Base-by-base conservation (phyloP, 2,797 vertebrate species). In the Arremon aurantiirostris region DNA sequence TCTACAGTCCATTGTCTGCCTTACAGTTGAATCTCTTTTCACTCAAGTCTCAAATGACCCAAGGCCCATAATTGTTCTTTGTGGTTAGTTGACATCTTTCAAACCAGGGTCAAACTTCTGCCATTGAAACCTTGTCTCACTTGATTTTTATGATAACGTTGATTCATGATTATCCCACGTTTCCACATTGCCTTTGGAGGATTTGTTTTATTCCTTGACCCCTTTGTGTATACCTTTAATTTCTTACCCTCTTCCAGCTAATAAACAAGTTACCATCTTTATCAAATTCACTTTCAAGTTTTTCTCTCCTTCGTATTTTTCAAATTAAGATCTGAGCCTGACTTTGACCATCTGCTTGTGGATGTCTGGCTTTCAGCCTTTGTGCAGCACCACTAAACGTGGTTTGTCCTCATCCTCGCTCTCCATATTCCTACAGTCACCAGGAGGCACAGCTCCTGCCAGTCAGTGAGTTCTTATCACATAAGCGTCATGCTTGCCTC, bases 351-450 rank as follows among this genome's bases (percentile, higher is more conserved):
- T 41, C 18, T 77, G 56, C 79, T 44, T 70, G 14, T 56, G 55
- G 35, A 27, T 84, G 20, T 71, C 24, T 82, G 68, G 52, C 52
- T 77, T 89, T 76, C 41, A 85, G 52, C 28, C 68, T 37, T 44
- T 0, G 0, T 73, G 35, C 55, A 89, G 23, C 15, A 47, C 79
- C 52, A 52, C 61, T 82, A 65, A 85, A 70, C 16, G 28, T 4
- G 21, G 11, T 72, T 91, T 0, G 0, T 89, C 26, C 21, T 89
- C 3, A 0, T 85, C 44, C 50, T 87, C 2, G 0, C 15, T 76
- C 44, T 47, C 26, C 6, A 3, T 63, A 34, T 44, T 87, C 47
- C 32, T 63, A 63, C 34, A 64, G 24, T 53, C 66, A 69, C 34
- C 28, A 22, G 34, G 32, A 57, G 17, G 47, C 68, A 52, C 53